Base-by-base conservation (phyloP, 2,113 vertebrate genomes). In the Platichthys flesus region DNA sequence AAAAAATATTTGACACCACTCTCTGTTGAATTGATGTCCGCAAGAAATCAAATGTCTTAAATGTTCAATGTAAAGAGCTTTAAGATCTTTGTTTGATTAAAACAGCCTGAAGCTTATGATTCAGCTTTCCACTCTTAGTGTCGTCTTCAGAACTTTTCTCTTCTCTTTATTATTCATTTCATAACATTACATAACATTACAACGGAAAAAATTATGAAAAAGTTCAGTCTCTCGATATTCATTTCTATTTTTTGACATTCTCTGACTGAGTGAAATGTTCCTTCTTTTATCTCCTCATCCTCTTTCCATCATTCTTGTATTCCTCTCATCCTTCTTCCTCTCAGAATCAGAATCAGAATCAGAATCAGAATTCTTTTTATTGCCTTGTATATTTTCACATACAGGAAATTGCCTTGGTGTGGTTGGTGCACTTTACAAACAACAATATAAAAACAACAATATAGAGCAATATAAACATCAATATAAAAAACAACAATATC, bases 81-180 rank as follows among this genome's bases (percentile, higher is more conserved):
- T 65, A 61, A 69, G 62, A 52, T 37, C 15, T 6, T 0, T n/a
- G 59, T 71, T 31, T 71, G 42, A 45, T 4, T 13, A 18, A 42
- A 62, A 80, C 21, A 63, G 64, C 1, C 28, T 61, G 24, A 76
- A 56, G 3, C 24, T 23, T 40, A 10, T 56, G 61, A 79, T 66
- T 77, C 15, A 54, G 60, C 23, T 74, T 60, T 67, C 69, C 71
- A 1, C 5, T 49, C 31, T 31, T 31, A 31, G 6, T 31, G 14
- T 21, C 13, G 45, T 31, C 1, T 52, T 24, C 23, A 68, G 6
- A 52, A 28, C 49, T 0, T 24, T 24, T 78, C 75, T 56, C 37
- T 24, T 78, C 75, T 56, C 37, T 8, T 3, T 14, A 15, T 52
- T 31, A 51, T 51, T 68, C 35, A 65, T 57, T 42, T 61, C 18